Evolutionary conservation across 1,140 invertebrate genomes (phyloP), one percentile per base, ranked within the genome.

Genomic region (Aphis craccivora): DNA sequence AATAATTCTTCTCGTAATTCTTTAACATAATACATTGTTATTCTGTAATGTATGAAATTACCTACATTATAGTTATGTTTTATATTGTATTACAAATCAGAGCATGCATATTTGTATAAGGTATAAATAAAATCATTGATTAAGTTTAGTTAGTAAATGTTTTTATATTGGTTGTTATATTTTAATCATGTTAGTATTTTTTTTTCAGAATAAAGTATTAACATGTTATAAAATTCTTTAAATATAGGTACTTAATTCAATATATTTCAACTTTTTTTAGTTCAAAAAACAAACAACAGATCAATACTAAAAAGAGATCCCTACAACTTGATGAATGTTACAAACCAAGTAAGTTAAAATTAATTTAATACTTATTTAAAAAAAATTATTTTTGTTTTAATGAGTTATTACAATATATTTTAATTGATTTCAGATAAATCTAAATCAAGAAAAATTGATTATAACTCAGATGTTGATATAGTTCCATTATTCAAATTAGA

Each of bases 351-450:
- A 90, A 90, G 18, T 45, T 30, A 25, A 40, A 90, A 40, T 90
- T 55, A 90, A 0, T 48, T 87, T 40, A 23, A 87, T 87, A 51
- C 7, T 51, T 87, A 51, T 9, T 51, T 51, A 0, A 51, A 51
- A 51, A 88, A 45, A n/a, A 0, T 48, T 87, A 89, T 20, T 20
- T 48, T 25, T 43, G 25, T 90, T 90, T 55, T 55, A 25, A 14
- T 90, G 45, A 4, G 25, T 55, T 55, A 35, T n/a, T 23, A 2
- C 55, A 45, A 45, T 45, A 45, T 40, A 11, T 40, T 90, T 90
- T 90, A 7, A 60, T 55, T 3, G 55, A 11, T 90, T 90, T 90
- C 25, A 90, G 89, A 90, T 43, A 90, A 90, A 90, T 90, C 18
- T 43, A 90, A 90, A 90, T 37, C 40, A 67, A 60, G 60, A 30